phyloP scores from a whole-genome alignment of 2,113 vertebrate species.

The Bambusicola thoracicus region DNA sequence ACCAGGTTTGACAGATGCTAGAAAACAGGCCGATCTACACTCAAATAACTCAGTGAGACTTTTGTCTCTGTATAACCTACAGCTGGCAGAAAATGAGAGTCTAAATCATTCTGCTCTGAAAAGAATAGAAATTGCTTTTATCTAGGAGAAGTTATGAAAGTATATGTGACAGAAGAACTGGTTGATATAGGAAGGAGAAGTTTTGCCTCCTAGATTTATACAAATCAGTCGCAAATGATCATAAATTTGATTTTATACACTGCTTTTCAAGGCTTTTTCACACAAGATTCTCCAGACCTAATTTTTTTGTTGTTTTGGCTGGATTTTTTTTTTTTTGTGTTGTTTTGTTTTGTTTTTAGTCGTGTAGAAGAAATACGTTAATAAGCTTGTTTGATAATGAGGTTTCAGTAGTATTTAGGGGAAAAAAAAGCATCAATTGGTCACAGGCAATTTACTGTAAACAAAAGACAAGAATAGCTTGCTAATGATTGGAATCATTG shows the following conservation, averaged over 20 bases:
- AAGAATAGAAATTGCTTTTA: not conserved
- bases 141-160: not conserved
- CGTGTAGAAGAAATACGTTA: not conserved
- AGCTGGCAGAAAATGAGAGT: not conserved
- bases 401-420: not conserved
- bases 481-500: not conserved
- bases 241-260: not conserved
- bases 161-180: not conserved
- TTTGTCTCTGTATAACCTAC: not conserved
- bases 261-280: not conserved
- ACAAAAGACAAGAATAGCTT: not conserved
- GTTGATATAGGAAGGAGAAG: not conserved
- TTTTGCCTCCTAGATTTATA: not conserved
- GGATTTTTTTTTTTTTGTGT: no score
- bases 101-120: not conserved
- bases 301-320: not conserved
- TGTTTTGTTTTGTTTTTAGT: not conserved
- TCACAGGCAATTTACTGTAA: not conserved
- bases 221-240: no score
- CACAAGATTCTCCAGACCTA: not conserved
- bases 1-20: not conserved
- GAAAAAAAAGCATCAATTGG: not conserved
- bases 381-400: not conserved
- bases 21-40: not conserved
- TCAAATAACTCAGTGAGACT: not conserved